Percentiles rank a stretch among this genome's conserved stretches.
Evolutionary conservation across 2,888 invertebrate species (phyloP).

Genomic region (Rutpela maculata): DNA sequence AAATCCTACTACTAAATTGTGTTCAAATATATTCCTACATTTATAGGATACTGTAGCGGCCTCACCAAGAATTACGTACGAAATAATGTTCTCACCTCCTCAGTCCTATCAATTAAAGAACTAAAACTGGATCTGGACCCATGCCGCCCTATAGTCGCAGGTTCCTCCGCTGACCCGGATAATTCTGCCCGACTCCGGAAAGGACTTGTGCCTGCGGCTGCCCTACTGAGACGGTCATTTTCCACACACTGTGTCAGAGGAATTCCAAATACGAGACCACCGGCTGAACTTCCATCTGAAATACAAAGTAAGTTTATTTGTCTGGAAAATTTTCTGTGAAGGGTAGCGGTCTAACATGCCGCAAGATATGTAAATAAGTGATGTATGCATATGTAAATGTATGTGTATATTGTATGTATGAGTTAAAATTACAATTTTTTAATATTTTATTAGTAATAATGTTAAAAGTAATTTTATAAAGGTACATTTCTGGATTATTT

Average conservation of each 20-base stretch:
- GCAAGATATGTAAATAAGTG: too few species aligned
- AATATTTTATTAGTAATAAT: too few species aligned
- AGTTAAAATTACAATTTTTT: too few species aligned
- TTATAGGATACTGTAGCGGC: too few species aligned
- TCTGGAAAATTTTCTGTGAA: neutral
- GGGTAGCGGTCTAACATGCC: too few species aligned
- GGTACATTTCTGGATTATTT: too few species aligned
- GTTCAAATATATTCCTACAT: too few species aligned
- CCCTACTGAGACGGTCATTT: constrained; percentile 81
- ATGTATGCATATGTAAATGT: too few species aligned
- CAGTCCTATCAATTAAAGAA: constrained; percentile 79
- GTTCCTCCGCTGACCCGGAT: constrained; percentile 69
- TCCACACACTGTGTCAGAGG: constrained; percentile 89
- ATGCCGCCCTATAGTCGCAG: constrained; percentile 69
- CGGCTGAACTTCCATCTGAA: constrained; percentile 64
- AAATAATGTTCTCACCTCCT: constrained; percentile 75
- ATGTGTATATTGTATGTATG: too few species aligned
- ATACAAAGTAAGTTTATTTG: neutral
- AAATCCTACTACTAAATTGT: too few species aligned
- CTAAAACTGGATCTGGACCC: constrained; percentile 84
- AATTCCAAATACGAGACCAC: constrained; percentile 89
- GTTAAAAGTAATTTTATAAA: too few species aligned
- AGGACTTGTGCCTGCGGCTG: constrained; percentile 66
- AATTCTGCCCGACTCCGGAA: constrained; percentile 64
- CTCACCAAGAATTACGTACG: too few species aligned